A percentile compares a stretch with the other conserved stretches of the same genome.
These are phyloP conservation scores for Apotomis capreana DNA, from an alignment of 2,888 invertebrate genomes.

Conservation along the genomic window DNA sequence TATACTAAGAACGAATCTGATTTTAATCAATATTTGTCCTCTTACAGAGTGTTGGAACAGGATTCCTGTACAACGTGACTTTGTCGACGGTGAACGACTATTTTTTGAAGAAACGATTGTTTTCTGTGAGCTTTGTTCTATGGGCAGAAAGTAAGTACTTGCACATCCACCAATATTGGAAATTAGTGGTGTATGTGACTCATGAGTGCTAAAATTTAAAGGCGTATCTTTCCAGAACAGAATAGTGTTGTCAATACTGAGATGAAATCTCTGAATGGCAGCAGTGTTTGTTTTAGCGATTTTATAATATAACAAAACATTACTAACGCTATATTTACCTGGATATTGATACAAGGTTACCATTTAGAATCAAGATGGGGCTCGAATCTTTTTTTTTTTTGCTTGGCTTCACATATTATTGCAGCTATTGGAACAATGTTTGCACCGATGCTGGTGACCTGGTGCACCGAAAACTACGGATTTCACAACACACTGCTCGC, in stretches of 20 bases:
- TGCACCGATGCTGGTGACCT: slow-evolving; percentile 84
- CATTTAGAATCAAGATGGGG: too few relatives aligned
- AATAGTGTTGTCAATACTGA: too few relatives aligned
- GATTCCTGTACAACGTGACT: slow-evolving; percentile 58
- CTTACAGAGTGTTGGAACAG: slow-evolving; percentile 59
- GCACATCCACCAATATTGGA: too few relatives aligned
- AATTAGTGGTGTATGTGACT: too few relatives aligned
- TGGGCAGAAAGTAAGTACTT: slow-evolving; percentile 56
- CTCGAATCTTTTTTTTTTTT: neutral
- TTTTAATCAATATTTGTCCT: neutral
- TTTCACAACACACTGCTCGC: slow-evolving; percentile 86
- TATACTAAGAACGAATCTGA: too few relatives aligned
- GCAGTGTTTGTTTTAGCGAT: too few relatives aligned
- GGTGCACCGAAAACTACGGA: slow-evolving; percentile 83
- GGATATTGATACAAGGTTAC: too few relatives aligned
- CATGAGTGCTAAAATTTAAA: too few relatives aligned
- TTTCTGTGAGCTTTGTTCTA: slow-evolving; percentile 59
- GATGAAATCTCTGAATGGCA: too few relatives aligned
- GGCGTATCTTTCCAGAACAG: too few relatives aligned
- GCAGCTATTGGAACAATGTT: slow-evolving; percentile 83
- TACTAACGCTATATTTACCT: too few relatives aligned
- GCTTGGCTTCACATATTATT: slow-evolving; percentile 47
- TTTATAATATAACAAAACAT: too few relatives aligned
- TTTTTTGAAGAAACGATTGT: slow-evolving; percentile 60
- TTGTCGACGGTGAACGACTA: slow-evolving; percentile 61